Evolutionary conservation across 2,797 vertebrate genomes (phyloP).

Genomic region (Garrulus glandarius): DNA sequence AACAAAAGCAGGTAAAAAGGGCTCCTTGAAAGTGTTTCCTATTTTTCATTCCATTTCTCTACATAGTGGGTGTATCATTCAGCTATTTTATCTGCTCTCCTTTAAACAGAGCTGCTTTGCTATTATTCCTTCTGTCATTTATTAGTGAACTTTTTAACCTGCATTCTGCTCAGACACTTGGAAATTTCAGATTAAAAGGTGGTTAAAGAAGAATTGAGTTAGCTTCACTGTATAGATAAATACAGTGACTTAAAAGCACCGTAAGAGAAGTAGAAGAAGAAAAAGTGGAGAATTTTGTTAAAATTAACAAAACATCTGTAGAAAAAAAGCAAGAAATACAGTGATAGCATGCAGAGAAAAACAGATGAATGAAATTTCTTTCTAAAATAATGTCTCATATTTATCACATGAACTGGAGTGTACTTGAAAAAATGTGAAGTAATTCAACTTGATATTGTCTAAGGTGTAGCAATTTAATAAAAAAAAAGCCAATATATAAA

Average conservation of each 20-base stretch:
- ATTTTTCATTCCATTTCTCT: neutral
- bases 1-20: neutral
- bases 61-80: neutral
- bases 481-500: neutral
- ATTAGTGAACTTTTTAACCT: neutral
- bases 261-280: neutral
- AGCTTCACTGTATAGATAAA: neutral
- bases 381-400: neutral
- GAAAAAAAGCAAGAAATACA: neutral
- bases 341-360: neutral
- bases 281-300: neutral
- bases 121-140: conserved; percentile 3
- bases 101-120: neutral
- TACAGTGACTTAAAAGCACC: neutral
- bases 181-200: neutral
- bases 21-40: neutral
- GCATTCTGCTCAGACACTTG: neutral
- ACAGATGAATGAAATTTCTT: neutral
- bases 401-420: neutral
- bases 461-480: neutral
- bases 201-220: neutral
- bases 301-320: neutral
- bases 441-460: neutral
- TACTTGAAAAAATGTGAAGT: neutral
- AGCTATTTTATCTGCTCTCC: neutral